Conservation (phyloP, 2,888 invertebrate species). For the Unio pictorum region DNA sequence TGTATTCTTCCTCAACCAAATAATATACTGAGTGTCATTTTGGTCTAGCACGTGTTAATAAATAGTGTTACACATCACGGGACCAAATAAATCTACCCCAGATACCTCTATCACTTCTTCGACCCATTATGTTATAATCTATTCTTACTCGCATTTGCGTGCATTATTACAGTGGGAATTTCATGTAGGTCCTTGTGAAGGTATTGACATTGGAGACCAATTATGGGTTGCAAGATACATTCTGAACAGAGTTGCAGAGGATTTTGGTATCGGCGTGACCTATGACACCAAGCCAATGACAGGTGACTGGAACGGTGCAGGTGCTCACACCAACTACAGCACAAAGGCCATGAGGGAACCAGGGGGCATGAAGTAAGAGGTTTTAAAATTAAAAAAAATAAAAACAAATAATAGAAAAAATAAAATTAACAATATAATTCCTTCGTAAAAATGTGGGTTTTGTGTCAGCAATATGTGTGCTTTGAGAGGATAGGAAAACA, state of each 20-base stretch:
- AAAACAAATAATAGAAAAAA: no score
- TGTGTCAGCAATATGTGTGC: no score
- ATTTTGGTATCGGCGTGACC: conserved; percentile 73
- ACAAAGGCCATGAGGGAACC: conserved; percentile 89
- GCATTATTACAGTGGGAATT: conserved; percentile 69
- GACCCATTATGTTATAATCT: not conserved
- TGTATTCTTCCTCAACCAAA: no score
- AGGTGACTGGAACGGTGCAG: conserved; percentile 76
- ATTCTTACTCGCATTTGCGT: not conserved
- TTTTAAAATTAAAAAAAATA: no score
- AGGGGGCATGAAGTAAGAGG: conserved; percentile 65
- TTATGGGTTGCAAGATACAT: conserved; percentile 74
- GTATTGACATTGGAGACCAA: conserved; percentile 78
- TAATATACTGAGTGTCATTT: no score
- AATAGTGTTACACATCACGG: no score
- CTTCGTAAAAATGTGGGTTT: no score
- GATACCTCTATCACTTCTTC: not conserved
- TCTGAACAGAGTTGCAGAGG: conserved; percentile 72
- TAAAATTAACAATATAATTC: no score
- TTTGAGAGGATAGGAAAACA: no score
- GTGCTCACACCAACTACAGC: conserved; percentile 97
- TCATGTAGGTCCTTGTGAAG: conserved; percentile 92
- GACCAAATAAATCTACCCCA: not conserved
- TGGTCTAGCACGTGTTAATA: not conserved
- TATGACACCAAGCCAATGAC: conserved; percentile 74